Evolutionary conservation across 2,888 invertebrate species (phyloP), one percentile per base, ranked within the genome.

Genomic region (Corbicula japonica): DNA sequence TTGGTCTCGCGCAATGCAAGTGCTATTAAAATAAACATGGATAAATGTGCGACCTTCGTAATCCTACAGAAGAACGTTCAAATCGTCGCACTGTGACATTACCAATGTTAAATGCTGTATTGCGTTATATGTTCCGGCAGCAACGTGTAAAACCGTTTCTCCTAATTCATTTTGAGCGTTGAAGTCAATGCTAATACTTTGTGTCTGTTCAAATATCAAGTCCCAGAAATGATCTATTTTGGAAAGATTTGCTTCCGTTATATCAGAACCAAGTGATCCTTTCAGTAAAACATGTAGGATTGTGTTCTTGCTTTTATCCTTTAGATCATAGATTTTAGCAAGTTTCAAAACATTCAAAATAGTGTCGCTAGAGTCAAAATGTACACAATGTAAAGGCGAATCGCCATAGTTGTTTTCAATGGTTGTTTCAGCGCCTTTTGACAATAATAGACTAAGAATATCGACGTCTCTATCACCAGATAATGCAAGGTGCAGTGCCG

Each of bases 91-190:
- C 5, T 56, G 26, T 8, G 35, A 5, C 2, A 68, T 35, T 5
- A 68, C 44, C n/a, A 44, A n/a, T 18, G 1, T 18, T 3, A 68
- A 10, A 41, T 56, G 23, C 28, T 18, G 26, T 26, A 21, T 1
- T 21, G 35, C 21, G 8, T 35, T 6, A 30, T 21, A 21, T 1
- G 5, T 23, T 5, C 23, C 15, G 6, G 68, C 68, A 32, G 56
- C 56, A 1, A 56, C 56, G n/a, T 68, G 68, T 28, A 68, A 56
- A 10, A 46, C 41, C 1, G 68, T 68, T 18, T 44, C 23, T 2
- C 68, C 56, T 6, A 21, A 21, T 15, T 41, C 32, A 21, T 68
- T 35, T 44, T 56, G 38, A 1, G 56, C 28, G 26, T 68, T 68
- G 21, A 68, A n/a, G 23, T 68, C 30, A 6, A 66, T 4, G 2